Evolutionary conservation across 1,140 invertebrate genomes (phyloP).

Genomic region (Drosophila parabipectinata): DNA sequence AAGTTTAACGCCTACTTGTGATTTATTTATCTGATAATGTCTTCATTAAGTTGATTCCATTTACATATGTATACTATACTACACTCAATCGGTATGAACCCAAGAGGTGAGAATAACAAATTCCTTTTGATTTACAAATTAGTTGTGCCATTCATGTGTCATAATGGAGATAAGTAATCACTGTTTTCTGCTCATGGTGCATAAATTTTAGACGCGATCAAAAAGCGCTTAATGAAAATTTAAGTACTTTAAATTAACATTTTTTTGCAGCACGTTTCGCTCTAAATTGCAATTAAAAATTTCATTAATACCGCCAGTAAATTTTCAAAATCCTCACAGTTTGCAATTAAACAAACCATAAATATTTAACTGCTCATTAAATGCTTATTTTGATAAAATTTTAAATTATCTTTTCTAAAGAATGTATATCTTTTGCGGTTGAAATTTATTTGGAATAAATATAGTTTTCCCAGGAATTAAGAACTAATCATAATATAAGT

Average conservation of each 20-base stretch:
- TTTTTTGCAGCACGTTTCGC: neutral
- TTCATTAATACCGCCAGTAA: neutral
- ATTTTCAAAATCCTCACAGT: neutral
- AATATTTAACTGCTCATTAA: neutral
- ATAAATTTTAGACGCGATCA: conserved; percentile 29
- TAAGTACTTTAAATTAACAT: neutral
- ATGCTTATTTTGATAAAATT: neutral
- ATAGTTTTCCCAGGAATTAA: too few relatives aligned
- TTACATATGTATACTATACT: conserved; percentile 18
- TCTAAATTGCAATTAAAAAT: neutral
- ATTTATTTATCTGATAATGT: conserved; percentile 52
- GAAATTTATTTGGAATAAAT: too few relatives aligned
- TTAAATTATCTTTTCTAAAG: neutral
- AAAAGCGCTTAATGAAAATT: conserved; percentile 1
- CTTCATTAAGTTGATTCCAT: conserved; percentile 50
- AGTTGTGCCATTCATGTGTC: conserved; percentile 48
- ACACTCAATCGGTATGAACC: conserved; percentile 38
- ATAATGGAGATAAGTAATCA: conserved; percentile 48
- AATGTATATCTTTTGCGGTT: neutral
- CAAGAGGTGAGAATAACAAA: conserved; percentile 44
- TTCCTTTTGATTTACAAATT: conserved; percentile 50
- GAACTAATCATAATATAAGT: too few relatives aligned
- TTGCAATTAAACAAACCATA: neutral
- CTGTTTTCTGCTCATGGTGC: conserved; percentile 19
- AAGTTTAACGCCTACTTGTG: conserved; percentile 43